These are phyloP conservation scores for Sphyrna mokarran DNA, from an alignment of 2,113 vertebrate genomes.

Conservation along the genomic window DNA sequence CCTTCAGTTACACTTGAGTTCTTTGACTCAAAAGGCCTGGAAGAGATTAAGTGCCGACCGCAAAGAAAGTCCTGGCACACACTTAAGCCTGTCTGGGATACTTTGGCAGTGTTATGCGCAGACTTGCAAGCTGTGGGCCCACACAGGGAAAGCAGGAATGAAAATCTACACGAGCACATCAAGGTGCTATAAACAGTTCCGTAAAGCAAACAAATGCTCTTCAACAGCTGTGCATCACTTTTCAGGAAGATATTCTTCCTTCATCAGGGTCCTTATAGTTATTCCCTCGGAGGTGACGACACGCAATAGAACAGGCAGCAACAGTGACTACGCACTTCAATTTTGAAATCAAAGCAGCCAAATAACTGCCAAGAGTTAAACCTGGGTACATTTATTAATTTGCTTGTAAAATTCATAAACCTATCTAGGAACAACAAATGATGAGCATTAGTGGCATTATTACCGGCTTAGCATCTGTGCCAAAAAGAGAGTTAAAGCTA, in stretches of 20 bases:
- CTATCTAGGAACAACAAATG: background rate
- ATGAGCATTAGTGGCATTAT: constrained; percentile 4
- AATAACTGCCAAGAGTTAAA: background rate
- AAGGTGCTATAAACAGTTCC: constrained; percentile 5
- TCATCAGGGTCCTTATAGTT: background rate
- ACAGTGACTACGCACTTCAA: background rate
- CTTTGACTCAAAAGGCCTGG: constrained; percentile 91
- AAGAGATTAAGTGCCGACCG: constrained; percentile 89
- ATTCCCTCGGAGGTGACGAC: background rate
- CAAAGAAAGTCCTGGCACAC: constrained; percentile 80
- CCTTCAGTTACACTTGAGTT: constrained; percentile 70
- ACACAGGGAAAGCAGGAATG: constrained; percentile 58
- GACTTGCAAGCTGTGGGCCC: constrained; percentile 66
- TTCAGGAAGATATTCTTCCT: constrained; percentile 16
- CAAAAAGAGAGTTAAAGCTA: constrained; percentile 56
- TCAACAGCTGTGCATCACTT: background rate
- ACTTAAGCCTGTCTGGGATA: constrained; percentile 85
- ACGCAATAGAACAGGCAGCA: background rate
- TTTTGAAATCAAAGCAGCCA: constrained; percentile 16
- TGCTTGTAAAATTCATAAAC: background rate
- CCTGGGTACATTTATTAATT: background rate
- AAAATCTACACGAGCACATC: background rate
- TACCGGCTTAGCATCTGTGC: constrained; percentile 42
- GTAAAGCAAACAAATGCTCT: background rate
- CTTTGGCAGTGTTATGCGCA: constrained; percentile 47